Conservation (phyloP, 2,888 invertebrate species). For the Yponomeuta malinellus region DNA sequence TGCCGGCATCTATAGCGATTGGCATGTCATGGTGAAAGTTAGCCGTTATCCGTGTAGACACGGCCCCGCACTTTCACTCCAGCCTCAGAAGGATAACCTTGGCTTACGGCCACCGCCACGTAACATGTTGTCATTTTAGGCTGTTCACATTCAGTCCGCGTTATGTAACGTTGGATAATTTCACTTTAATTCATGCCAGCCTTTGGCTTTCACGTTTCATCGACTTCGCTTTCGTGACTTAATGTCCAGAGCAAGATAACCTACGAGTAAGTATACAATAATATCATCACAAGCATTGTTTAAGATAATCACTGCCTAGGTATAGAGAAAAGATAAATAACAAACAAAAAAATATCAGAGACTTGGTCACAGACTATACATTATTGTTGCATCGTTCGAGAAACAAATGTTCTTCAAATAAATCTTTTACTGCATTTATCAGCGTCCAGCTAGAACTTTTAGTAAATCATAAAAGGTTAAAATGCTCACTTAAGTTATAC, state of each 20-base stretch:
- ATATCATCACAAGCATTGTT: no score
- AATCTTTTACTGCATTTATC: no score
- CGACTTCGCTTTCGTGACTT: not conserved
- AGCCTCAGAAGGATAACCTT: slow-evolving; percentile 38
- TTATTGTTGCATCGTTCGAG: no score
- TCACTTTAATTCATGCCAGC: slow-evolving; percentile 1
- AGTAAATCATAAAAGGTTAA: no score
- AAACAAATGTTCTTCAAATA: no score
- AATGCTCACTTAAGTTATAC: no score
- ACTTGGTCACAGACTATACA: no score
- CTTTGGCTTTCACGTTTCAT: not conserved
- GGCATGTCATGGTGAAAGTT: not conserved
- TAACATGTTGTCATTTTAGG: slow-evolving; percentile 43
- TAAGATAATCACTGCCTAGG: no score
- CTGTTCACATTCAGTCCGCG: slow-evolving; percentile 24
- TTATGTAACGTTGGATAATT: slow-evolving; percentile 19
- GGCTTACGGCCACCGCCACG: slow-evolving; percentile 44
- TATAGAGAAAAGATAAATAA: no score
- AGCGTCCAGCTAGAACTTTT: no score
- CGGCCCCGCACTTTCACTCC: slow-evolving; percentile 50
- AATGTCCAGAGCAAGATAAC: not conserved
- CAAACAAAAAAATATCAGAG: no score
- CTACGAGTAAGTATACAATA: not conserved
- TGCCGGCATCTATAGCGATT: not conserved
- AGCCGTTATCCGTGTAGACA: not conserved